Conservation (phyloP, 53 echinoderm and acorn worm species). For the Henricia sp. region DNA sequence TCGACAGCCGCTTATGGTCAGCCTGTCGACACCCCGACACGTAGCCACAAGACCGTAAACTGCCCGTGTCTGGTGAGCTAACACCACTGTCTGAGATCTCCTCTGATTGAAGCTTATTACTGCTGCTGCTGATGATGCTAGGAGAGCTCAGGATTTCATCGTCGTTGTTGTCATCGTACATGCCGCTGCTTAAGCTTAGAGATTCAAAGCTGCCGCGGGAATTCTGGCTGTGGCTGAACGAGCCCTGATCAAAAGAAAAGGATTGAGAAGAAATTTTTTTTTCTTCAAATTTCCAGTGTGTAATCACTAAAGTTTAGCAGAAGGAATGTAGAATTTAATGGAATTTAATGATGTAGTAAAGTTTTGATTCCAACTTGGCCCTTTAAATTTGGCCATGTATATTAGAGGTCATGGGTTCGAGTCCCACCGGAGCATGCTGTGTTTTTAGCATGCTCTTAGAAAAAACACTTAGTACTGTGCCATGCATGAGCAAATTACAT, state of each 20-base stretch:
- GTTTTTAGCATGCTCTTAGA: too few species aligned
- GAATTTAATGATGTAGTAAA: neutral
- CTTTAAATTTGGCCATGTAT: too few species aligned
- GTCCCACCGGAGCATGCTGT: too few species aligned
- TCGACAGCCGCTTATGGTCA: slow-evolving; percentile 84
- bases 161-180: slow-evolving; percentile 11
- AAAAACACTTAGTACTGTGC: too few species aligned
- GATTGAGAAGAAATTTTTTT: too few species aligned
- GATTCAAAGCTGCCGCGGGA: neutral
- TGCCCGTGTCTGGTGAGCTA: slow-evolving; percentile 70
- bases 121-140: neutral
- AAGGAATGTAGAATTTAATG: too few species aligned
- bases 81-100: slow-evolving; percentile 76
- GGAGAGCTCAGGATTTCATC: slow-evolving; percentile 2
- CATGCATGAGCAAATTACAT: too few species aligned
- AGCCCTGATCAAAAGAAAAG: slow-evolving; percentile 24
- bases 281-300: too few species aligned
- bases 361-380: too few species aligned
- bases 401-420: too few species aligned
- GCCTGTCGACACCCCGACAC: slow-evolving; percentile 19
- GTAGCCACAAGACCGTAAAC: slow-evolving; percentile 63
- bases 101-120: slow-evolving; percentile 6
- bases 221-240: slow-evolving; percentile 22
- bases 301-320: too few species aligned
- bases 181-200: slow-evolving; percentile 17